Conservation (phyloP, 2,888 invertebrate species). For the Diploptera punctata region DNA sequence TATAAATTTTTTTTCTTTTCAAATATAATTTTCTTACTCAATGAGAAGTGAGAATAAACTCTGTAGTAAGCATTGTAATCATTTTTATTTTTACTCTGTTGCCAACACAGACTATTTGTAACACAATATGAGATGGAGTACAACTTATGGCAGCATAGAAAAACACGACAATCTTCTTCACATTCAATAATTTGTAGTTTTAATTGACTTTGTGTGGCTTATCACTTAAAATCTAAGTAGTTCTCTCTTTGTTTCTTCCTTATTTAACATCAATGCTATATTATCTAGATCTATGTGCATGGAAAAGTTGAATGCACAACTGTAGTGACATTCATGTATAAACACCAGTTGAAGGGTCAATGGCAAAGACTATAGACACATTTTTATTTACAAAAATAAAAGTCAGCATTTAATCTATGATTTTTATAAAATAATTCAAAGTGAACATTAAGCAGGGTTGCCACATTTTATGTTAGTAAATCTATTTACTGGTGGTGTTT, state of each 20-base stretch:
- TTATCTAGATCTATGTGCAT: conserved; percentile 5
- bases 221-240: conserved; percentile 36
- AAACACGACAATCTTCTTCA: conserved; percentile 32
- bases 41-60: no score
- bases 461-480: no score
- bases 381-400: no score
- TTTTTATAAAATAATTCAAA: no score
- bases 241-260: conserved; percentile 8
- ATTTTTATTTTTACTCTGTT: conserved; percentile 16
- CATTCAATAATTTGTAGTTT: conserved; percentile 31
- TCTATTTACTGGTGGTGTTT: no score
- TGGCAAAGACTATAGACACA: no score
- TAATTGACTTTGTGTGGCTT: conserved; percentile 40
- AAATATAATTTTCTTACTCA: no score
- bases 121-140: conserved; percentile 12
- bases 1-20: no score
- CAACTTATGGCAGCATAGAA: conserved; percentile 34
- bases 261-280: conserved; percentile 5
- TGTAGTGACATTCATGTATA: neutral
- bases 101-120: conserved; percentile 9
- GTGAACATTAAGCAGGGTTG: no score
- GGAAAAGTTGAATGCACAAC: neutral
- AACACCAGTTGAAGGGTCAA: no score
- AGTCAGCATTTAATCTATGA: no score
- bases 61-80: conserved; percentile 23